Base-by-base conservation (phyloP, 2,888 invertebrate species). In the Automeris io region DNA sequence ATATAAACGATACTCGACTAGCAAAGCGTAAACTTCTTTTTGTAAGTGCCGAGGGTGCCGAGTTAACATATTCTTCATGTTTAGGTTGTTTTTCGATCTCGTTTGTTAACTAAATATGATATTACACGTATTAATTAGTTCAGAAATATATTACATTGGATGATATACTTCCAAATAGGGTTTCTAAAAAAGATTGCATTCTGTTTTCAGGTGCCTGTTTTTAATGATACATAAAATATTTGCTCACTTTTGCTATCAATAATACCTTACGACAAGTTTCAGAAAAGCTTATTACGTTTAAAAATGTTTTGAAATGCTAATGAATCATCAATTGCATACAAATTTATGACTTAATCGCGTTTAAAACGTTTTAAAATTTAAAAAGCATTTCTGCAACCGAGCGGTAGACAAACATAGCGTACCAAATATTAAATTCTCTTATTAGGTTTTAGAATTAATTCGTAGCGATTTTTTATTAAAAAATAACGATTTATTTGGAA, bases 1-100 rank as follows among this genome's bases (percentile, higher is more conserved):
- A 26, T 26, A 26, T 26, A 7, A 12, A 12, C 13, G 6, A 11
- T 12, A 12, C 26, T 13, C 1, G 7, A 26, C 7, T 26, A 26
- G 7, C 16, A 26, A 13, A 26, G 13, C 16, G 26, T 13, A 7
- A 26, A 29, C 16, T 16, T n/a, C n/a, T n/a, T n/a, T n/a, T n/a
- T n/a, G n/a, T n/a, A n/a, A 16, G n/a, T 16, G 16, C 13, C 29
- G 29, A 16, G 5, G 5, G 16, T n/a, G 29, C 7, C 9, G 4
- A 2, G n/a, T 16, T 29, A 29, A 19, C 9, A 19, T 4, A 9
- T 24, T 21, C 12, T 24, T 29, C 29, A 41, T 41, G 39, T 42
- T 50, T 26, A 38, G 43, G 59, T 64, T 52, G 61, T 60, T 59
- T 62, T 61, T 56, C 61, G 47, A 63, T 57, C 45, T 37, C 35